phyloP scores from a whole-genome alignment of 2,888 invertebrate genomes.

The Chironomus riparius region DNA sequence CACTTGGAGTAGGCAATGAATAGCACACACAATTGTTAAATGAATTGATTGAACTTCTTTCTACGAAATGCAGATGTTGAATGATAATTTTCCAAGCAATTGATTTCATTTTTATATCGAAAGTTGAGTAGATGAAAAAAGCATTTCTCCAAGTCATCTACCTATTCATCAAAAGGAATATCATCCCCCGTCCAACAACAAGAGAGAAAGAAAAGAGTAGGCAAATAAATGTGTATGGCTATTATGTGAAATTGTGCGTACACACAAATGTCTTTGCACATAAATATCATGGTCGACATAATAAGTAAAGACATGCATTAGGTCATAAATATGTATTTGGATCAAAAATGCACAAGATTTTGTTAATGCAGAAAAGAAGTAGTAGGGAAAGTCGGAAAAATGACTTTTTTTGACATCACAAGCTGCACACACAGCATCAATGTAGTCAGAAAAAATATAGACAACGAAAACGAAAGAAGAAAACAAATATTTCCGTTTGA shows the following conservation, averaged over 20 bases:
- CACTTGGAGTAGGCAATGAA: too few relatives aligned
- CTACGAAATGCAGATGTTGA: conserved; percentile 26
- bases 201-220: background rate
- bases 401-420: too few relatives aligned
- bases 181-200: background rate
- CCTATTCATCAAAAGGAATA: background rate
- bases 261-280: background rate
- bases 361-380: background rate
- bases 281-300: background rate
- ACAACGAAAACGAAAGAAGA: too few relatives aligned
- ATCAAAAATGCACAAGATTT: background rate
- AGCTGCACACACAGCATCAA: background rate
- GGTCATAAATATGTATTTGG: background rate
- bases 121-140: background rate
- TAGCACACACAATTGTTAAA: too few relatives aligned
- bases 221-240: background rate
- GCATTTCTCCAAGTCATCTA: conserved; percentile 10
- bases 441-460: background rate
- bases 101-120: conserved; percentile 26
- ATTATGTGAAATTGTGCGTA: background rate
- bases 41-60: background rate
- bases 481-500: too few relatives aligned
- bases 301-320: background rate
- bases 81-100: conserved; percentile 19
- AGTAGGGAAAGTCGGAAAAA: conserved; percentile 24